Evolutionary conservation across 2,888 invertebrate species (phyloP).

Genomic region (Trachelus troglodyta): DNA sequence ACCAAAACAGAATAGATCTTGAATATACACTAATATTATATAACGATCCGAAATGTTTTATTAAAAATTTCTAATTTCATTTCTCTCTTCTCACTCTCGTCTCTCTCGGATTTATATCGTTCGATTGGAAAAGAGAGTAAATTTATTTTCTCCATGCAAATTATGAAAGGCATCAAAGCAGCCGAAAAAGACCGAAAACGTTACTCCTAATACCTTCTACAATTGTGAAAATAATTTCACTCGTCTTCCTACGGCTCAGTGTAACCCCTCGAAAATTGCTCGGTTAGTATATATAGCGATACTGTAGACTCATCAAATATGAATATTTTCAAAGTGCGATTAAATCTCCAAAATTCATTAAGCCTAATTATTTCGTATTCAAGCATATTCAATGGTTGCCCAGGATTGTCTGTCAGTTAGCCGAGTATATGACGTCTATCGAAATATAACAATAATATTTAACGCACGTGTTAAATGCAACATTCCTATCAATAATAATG

Average conservation of each 20-base stretch:
- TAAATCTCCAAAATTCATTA: neutral
- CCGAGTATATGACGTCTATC: neutral
- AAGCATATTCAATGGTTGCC: neutral
- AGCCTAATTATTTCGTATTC: neutral
- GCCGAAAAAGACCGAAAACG: too few relatives aligned
- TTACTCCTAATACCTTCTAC: too few relatives aligned
- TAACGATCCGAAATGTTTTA: neutral
- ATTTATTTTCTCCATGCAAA: too few relatives aligned
- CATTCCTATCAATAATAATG: neutral
- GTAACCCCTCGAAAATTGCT: too few relatives aligned
- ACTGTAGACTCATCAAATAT: neutral
- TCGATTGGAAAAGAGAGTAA: too few relatives aligned
- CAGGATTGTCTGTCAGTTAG: neutral
- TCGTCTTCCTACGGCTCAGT: too few relatives aligned
- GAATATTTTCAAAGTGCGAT: neutral
- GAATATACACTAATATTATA: neutral
- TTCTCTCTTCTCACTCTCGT: neutral
- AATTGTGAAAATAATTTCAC: too few relatives aligned
- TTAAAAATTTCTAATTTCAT: neutral
- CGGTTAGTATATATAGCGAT: neutral
- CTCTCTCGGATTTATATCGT: neutral
- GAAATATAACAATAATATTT: neutral
- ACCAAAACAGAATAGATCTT: neutral
- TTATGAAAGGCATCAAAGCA: too few relatives aligned
- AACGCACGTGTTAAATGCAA: neutral